These are phyloP conservation scores for Lateolabrax maculatus DNA, from an alignment of 2,797 vertebrate species.

Conservation along the genomic window DNA sequence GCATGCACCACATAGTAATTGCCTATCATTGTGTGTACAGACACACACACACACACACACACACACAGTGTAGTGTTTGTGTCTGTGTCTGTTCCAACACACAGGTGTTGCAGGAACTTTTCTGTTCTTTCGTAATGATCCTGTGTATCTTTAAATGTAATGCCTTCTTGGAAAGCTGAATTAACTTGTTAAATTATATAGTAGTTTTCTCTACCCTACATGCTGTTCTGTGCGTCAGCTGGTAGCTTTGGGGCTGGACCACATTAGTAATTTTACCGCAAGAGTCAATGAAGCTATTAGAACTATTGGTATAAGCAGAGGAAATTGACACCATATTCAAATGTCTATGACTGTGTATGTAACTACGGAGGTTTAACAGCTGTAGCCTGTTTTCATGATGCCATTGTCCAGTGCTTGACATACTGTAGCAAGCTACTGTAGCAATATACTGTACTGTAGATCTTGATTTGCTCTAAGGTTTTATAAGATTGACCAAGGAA, in stretches of 20 bases:
- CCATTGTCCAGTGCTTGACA: no score
- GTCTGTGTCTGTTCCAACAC: neutral
- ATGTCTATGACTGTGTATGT: neutral
- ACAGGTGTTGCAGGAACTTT: neutral
- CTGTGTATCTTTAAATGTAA: neutral
- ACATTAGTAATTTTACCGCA: neutral
- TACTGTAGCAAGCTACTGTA: neutral
- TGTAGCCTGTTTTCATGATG: no score
- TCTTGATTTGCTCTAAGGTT: no score
- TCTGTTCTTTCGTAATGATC: neutral
- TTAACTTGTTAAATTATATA: neutral
- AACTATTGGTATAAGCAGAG: neutral
- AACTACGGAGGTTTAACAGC: no score
- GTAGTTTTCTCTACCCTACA: neutral
- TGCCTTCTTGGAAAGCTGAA: neutral
- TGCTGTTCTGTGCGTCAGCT: neutral
- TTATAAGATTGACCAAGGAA: no score
- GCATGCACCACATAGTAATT: neutral
- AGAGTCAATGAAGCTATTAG: neutral
- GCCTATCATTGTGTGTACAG: constrained; percentile 3
- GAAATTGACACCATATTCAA: neutral
- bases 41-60: neutral
- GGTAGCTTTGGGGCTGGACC: neutral
- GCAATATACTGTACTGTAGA: neutral
- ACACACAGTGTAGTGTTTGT: neutral